Base-by-base conservation (phyloP, 2,113 vertebrate species). In the Anolis sagrei region DNA sequence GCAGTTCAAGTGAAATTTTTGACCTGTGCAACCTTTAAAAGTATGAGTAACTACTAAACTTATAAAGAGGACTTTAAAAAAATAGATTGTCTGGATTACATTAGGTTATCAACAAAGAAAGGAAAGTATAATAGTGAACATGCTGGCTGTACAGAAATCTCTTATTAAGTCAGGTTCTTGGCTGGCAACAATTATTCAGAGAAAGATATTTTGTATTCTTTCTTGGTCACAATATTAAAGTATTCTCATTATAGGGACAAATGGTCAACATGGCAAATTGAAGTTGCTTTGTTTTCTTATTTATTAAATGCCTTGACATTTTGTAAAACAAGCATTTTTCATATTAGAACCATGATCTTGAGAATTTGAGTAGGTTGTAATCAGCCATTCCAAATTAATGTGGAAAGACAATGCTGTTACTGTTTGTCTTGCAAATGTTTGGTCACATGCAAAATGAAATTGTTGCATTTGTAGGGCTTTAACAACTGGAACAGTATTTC, bases 211-310 rank as follows among this genome's bases (percentile, higher is more conserved):
- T 27, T 49, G n/a, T 10, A 29, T 25, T 68, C 76, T 51, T 2
- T 76, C 48, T 29, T 32, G n/a, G 51, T 84, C n/a, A 61, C n/a
- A 51, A 10, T 25, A 1, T 82, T 84, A 61, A 36, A 44, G n/a
- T 29, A 68, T 86, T 9, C 34, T 2, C 7, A 10, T 2, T 8
- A 1, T 86, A 44, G 62, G 61, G 2, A 51, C 66, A 54, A 78
- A 7, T 89, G 39, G 11, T 1, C 29, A 86, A 10, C 16, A 78
- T 49, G 0, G 0, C 39, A 88, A 21, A 1, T 81, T 51, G 29
- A 0, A 73, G 2, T 64, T 4, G 68, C 4, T 78, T 21, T 79
- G 7, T 0, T 0, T 44, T 27, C 1, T 0, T 0, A 0, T 27
- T 27, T 2, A 62, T 25, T 27, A 14, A 1, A 1, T 54, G 29